Percentiles rank a stretch among this genome's conserved stretches.
These are phyloP conservation scores for Leucoptera coffeella DNA, from an alignment of 2,888 invertebrate species.

Conservation along the genomic window DNA sequence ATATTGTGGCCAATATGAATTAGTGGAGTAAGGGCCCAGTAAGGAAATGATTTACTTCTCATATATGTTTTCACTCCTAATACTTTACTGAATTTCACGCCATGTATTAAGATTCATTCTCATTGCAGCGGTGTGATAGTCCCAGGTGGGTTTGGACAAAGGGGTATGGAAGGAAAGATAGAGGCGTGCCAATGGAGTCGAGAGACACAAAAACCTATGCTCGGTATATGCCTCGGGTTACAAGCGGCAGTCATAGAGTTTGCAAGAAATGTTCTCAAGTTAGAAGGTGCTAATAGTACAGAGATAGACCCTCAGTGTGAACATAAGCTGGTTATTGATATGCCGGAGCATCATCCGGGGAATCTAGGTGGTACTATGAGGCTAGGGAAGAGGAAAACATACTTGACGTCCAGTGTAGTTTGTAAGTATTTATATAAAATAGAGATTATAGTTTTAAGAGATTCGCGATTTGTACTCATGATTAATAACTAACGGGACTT, in stretches of 20 bases:
- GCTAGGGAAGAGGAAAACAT: conserved; percentile 85
- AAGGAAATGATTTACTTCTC: too few species aligned
- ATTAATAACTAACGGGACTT: too few species aligned
- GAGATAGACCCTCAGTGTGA: conserved; percentile 72
- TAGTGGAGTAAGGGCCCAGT: too few species aligned
- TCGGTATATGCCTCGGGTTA: conserved; percentile 96
- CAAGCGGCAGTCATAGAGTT: conserved; percentile 97
- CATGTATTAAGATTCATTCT: too few species aligned
- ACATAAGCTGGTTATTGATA: conserved; percentile 88
- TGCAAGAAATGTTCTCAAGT: conserved; percentile 74
- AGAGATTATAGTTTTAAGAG: too few species aligned
- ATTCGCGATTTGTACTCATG: too few species aligned
- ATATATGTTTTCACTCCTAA: too few species aligned
- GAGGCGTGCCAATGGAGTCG: conserved; percentile 91
- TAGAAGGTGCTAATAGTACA: conserved; percentile 76
- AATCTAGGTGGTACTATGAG: conserved; percentile 97
- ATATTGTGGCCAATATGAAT: too few species aligned
- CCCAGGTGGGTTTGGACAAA: conserved; percentile 94
- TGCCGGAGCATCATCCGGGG: conserved; percentile 96
- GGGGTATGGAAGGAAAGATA: conserved; percentile 96
- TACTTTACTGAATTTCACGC: too few species aligned
- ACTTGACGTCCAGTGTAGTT: conserved; percentile 63
- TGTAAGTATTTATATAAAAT: conserved; percentile 55
- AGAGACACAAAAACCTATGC: conserved; percentile 79
- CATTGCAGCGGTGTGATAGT: conserved; percentile 80